A percentile compares a stretch with the other conserved stretches of the same genome.
phyloP scores from a whole-genome alignment of 2,888 invertebrate genomes.

The Synergus gifuensis region DNA sequence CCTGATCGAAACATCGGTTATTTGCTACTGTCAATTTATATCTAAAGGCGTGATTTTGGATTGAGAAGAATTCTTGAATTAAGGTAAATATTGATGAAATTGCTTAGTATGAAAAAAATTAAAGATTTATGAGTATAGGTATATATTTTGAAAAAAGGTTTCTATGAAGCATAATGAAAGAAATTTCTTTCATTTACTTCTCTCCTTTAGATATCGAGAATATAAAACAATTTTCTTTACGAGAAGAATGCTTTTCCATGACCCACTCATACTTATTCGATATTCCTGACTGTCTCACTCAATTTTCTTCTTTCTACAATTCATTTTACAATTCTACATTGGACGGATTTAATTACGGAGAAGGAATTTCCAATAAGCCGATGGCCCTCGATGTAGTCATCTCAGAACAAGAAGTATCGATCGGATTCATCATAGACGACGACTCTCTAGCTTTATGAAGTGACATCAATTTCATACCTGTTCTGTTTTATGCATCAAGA shows the following conservation, averaged over 20 bases:
- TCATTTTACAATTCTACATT: slow-evolving; percentile 18
- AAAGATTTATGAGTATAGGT: background rate
- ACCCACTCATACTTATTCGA: background rate
- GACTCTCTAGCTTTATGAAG: slow-evolving; percentile 1
- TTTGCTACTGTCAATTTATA: no score
- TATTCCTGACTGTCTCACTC: background rate
- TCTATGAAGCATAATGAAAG: background rate
- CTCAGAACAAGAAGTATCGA: slow-evolving; percentile 17
- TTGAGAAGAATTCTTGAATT: no score
- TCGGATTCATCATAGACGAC: slow-evolving; percentile 30
- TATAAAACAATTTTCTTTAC: background rate
- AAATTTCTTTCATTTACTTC: background rate
- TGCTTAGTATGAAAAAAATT: no score
- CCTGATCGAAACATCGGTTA: no score
- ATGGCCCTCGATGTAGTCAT: slow-evolving; percentile 21
- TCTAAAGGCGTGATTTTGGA: no score
- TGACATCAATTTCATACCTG: slow-evolving; percentile 15
- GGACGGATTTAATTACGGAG: slow-evolving; percentile 19
- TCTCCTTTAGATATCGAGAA: background rate
- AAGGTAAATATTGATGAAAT: no score
- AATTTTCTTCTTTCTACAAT: slow-evolving; percentile 26
- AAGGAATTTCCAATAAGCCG: slow-evolving; percentile 23
- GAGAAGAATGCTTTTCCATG: background rate
- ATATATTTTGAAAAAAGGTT: background rate
- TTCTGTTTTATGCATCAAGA: background rate